phyloP scores from a whole-genome alignment of 2,113 vertebrate genomes.

The Mus musculus region DNA sequence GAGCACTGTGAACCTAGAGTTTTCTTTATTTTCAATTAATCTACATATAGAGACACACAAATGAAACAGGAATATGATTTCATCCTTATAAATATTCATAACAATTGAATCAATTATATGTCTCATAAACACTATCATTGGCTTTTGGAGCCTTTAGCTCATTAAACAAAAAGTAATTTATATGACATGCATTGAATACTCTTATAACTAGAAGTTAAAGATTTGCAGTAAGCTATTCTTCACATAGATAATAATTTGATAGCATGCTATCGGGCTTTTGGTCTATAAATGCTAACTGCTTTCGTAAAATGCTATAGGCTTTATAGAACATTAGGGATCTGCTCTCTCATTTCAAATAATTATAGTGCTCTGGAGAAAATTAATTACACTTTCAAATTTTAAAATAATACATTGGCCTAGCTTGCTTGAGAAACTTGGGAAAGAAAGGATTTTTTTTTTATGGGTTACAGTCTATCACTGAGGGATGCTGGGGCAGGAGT shows the following conservation, averaged over 20 bases:
- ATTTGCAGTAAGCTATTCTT: conserved; percentile 10
- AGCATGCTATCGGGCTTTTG: neutral
- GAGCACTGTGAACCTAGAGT: neutral
- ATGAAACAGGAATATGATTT: conserved; percentile 36
- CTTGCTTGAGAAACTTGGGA: neutral
- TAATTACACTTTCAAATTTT: neutral
- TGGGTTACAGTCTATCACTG: neutral
- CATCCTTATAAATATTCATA: conserved; percentile 10
- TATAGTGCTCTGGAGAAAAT: neutral
- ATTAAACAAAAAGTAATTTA: neutral
- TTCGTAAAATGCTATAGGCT: neutral
- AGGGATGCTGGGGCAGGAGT: neutral
- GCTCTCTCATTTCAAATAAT: conserved; percentile 6
- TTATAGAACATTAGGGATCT: neutral
- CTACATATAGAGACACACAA: conserved; percentile 14
- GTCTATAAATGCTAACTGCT: neutral
- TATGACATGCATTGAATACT: neutral
- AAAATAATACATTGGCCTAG: neutral
- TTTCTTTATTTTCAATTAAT: neutral
- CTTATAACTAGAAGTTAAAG: neutral
- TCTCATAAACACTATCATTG: conserved; percentile 20
- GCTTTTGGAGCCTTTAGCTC: neutral
- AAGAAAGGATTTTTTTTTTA: no score
- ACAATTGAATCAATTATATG: conserved; percentile 48
- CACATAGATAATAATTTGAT: conserved; percentile 18